Evolutionary conservation across 2,113 vertebrate genomes (phyloP).

Genomic region (Orycteropus afer): DNA sequence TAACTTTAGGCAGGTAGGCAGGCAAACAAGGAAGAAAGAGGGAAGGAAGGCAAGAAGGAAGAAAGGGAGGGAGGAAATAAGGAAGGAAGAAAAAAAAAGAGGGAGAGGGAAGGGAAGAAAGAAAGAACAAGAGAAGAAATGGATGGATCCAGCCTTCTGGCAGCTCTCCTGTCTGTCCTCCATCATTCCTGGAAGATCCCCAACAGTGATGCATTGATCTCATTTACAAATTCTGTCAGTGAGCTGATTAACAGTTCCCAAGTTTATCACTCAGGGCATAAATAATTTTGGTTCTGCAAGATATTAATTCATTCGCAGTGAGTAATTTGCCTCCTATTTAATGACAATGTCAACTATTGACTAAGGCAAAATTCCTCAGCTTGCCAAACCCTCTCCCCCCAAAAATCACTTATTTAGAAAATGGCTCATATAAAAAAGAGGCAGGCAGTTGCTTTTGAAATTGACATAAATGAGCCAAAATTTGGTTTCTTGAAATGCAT

Average conservation of each 20-base stretch:
- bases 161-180: constrained; percentile 40
- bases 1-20: too few relatives aligned
- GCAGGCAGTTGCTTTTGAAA: constrained; percentile 50
- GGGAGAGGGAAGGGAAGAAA: not conserved
- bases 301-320: constrained; percentile 74
- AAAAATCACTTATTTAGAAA: constrained; percentile 53
- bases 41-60: too few relatives aligned
- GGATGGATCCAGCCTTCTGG: constrained; percentile 21
- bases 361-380: constrained; percentile 64
- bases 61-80: not conserved
- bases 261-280: constrained; percentile 70
- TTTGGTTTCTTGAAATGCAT: constrained; percentile 28
- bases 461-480: constrained; percentile 45
- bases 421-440: constrained; percentile 51
- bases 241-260: constrained; percentile 53
- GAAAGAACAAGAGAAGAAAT: not conserved
- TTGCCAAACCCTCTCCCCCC: constrained; percentile 15
- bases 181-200: constrained; percentile 53
- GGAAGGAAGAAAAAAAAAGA: not conserved
- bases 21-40: not conserved
- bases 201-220: constrained; percentile 65
- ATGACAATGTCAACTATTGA: constrained; percentile 70
- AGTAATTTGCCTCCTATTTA: constrained; percentile 72
- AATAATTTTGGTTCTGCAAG: constrained; percentile 66
- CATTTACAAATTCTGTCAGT: constrained; percentile 71